Conservation (phyloP, 1,140 invertebrate genomes). For the Plectrocnemia conspersa region DNA sequence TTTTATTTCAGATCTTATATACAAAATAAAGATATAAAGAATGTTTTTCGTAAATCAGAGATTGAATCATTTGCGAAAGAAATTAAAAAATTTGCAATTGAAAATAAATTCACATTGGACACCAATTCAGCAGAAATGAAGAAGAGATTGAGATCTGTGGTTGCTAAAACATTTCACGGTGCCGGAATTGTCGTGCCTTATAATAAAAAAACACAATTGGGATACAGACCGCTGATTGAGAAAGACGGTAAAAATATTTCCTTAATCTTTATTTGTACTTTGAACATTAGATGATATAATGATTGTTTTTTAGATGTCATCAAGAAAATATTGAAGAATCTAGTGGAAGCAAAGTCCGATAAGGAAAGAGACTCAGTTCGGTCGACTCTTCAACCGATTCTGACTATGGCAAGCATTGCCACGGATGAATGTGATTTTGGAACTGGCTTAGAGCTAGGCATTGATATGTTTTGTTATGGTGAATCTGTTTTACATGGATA, state of each 20-base stretch:
- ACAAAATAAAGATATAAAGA: not conserved
- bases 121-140: conserved; percentile 57
- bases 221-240: conserved; percentile 72
- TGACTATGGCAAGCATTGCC: conserved; percentile 79
- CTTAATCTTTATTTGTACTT: conserved; percentile 1
- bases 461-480: conserved; percentile 78
- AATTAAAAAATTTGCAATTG: conserved; percentile 61
- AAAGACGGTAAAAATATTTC: conserved; percentile 57
- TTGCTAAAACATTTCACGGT: conserved; percentile 76
- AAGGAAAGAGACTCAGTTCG: conserved; percentile 57
- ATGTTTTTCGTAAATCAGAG: not conserved
- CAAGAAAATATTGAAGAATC: conserved; percentile 65
- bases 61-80: conserved; percentile 4
- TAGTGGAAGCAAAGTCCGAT: conserved; percentile 57
- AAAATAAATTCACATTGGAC: conserved; percentile 60
- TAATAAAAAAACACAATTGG: conserved; percentile 71
- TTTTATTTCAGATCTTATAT: conserved; percentile 11
- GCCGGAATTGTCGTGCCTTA: conserved; percentile 87
- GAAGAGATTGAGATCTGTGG: conserved; percentile 61
- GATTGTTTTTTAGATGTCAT: conserved; percentile 55
- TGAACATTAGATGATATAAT: conserved; percentile 15
- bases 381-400: conserved; percentile 67
- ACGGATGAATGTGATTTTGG: conserved; percentile 94
- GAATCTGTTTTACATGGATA: conserved; percentile 62
- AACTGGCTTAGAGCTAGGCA: conserved; percentile 80